Conservation (phyloP, 2,113 vertebrate species). For the Atrichornis clamosus region DNA sequence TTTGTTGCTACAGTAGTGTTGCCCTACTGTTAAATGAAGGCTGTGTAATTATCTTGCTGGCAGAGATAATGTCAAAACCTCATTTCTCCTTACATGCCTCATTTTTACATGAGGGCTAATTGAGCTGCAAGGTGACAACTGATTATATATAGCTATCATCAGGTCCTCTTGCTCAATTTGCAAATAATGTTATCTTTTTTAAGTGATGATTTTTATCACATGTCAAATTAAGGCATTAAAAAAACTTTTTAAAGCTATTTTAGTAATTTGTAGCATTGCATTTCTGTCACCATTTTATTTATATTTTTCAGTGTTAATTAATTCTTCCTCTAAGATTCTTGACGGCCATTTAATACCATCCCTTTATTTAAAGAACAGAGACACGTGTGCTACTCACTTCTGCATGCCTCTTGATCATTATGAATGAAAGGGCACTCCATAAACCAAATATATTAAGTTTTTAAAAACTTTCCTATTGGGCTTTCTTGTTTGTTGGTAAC, state of each 20-base stretch:
- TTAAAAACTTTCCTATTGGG: not conserved
- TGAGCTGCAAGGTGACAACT: conserved; percentile 86
- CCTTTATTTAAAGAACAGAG: not conserved
- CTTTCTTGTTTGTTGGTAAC: not conserved
- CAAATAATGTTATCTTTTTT: conserved; percentile 74
- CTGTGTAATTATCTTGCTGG: conserved; percentile 88
- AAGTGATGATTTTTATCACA: conserved; percentile 73
- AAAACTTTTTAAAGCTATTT: conserved; percentile 63
- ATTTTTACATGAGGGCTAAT: conserved; percentile 85
- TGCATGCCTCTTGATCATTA: not conserved
- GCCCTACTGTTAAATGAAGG: conserved; percentile 87
- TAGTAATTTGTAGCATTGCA: conserved; percentile 53
- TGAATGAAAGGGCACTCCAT: not conserved
- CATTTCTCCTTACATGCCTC: conserved; percentile 84
- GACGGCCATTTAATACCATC: not conserved
- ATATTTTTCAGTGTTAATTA: conserved; percentile 26
- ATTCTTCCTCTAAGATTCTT: conserved; percentile 20
- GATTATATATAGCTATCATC: conserved; percentile 80
- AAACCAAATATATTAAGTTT: not conserved
- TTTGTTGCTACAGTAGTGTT: conserved; percentile 87
- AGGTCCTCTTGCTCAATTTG: conserved; percentile 75
- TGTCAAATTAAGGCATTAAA: conserved; percentile 66
- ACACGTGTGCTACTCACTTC: not conserved
- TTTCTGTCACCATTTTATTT: conserved; percentile 53
- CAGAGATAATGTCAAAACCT: conserved; percentile 86